phyloP scores from a whole-genome alignment of 2,888 invertebrate genomes.

The Peribatodes rhomboidaria region DNA sequence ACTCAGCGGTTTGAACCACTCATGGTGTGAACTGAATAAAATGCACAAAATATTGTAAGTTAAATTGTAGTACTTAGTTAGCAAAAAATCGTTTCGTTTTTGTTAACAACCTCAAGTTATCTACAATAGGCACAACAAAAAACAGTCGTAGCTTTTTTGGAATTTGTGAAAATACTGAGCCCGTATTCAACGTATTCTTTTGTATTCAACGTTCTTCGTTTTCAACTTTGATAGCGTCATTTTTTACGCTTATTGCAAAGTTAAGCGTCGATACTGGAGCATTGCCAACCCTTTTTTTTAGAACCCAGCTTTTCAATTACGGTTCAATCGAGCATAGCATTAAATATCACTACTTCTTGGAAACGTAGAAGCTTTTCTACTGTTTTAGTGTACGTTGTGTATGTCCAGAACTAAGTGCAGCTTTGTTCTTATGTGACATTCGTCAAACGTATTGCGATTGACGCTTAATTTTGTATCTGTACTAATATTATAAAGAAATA shows the following conservation, averaged over 20 bases:
- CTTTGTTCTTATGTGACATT: no score
- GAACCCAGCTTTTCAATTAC: slow-evolving; percentile 5
- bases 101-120: neutral
- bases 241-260: slow-evolving; percentile 17
- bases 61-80: no score
- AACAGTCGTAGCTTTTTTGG: neutral
- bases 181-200: slow-evolving; percentile 10
- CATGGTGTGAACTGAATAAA: no score
- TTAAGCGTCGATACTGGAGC: slow-evolving; percentile 6
- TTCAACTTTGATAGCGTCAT: slow-evolving; percentile 10
- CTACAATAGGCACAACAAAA: neutral
- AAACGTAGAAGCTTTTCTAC: neutral
- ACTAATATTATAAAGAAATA: no score
- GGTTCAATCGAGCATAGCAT: slow-evolving; percentile 8
- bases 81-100: no score
- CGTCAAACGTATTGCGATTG: no score
- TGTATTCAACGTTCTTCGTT: slow-evolving; percentile 9
- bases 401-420: no score
- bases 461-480: no score
- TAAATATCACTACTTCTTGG: slow-evolving; percentile 2
- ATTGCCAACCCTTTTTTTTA: slow-evolving; percentile 15
- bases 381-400: neutral
- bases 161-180: slow-evolving; percentile 3
- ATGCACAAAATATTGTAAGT: no score
- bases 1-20: no score